Evolutionary conservation across 2,888 invertebrate genomes (phyloP), one percentile per base, ranked within the genome.

Genomic region (Spisula solida): DNA sequence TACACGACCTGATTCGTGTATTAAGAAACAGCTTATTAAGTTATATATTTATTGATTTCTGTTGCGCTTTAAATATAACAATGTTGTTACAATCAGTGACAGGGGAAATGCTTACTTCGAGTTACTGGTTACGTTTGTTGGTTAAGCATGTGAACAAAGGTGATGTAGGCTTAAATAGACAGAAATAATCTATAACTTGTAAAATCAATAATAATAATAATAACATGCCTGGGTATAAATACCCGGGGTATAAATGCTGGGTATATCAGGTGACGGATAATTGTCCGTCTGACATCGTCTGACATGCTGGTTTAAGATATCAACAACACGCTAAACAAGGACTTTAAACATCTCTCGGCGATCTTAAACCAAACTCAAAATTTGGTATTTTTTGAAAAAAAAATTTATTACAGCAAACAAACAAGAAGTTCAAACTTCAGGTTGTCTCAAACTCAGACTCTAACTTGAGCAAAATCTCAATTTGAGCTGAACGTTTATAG

Each of bases 21-120:
- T n/a, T n/a, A 56, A 55, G 25, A 56, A 85, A 55, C 79, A 0
- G 79, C 79, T 85, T 79, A 41, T 41, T 41, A 85, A 79, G 56
- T 85, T 85, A 56, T 56, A 56, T 56, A n/a, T 12, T 6, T 85
- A 85, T 85, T 85, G 85, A 85, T 85, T 85, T 85, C 85, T 79
- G 34, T 79, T 79, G 51, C n/a, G 56, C 25, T 56, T 85, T n/a
- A 55, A 41, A n/a, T 55, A 55, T 79, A 55, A 16, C 10, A 41
- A 85, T 79, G 79, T 85, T 79, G n/a, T 55, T 34, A 47, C 47
- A 51, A 25, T 47, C n/a, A n/a, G 48, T 48, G 25, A n/a, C 12
- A 48, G 80, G n/a, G 80, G 47, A 48, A 47, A 80, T 80, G 25
- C 34, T 84, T 85, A 34, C 56, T 5, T 75, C 31, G 31, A 18